Evolutionary conservation across 2,888 invertebrate genomes (phyloP).

Genomic region (Meiosimyza decipiens): DNA sequence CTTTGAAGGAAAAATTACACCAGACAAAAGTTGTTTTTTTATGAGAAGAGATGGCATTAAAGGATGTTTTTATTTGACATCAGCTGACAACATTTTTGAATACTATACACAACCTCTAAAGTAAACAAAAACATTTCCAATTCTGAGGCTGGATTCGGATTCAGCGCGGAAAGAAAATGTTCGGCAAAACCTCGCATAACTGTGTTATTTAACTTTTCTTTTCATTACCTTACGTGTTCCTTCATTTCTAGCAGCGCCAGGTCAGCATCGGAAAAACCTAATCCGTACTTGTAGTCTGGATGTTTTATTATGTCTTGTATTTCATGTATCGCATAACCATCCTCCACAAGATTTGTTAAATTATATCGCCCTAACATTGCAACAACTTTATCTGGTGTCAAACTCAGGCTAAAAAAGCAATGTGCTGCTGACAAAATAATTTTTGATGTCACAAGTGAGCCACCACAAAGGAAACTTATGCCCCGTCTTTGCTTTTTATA

Average conservation of each 20-base stretch:
- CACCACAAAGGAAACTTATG: slow-evolving; percentile 62
- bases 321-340: slow-evolving; percentile 42
- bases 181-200: too few species aligned
- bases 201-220: too few species aligned
- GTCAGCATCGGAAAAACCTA: slow-evolving; percentile 66
- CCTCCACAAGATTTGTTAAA: slow-evolving; percentile 52
- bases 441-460: slow-evolving; percentile 56
- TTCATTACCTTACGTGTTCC: slow-evolving; percentile 50
- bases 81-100: too few species aligned
- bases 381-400: slow-evolving; percentile 49
- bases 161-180: too few species aligned
- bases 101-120: too few species aligned
- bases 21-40: too few species aligned
- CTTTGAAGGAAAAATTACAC: too few species aligned
- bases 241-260: slow-evolving; percentile 68
- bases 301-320: slow-evolving; percentile 60
- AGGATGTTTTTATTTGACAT: too few species aligned
- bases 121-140: too few species aligned
- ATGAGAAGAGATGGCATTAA: too few species aligned
- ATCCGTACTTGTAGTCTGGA: slow-evolving; percentile 62
- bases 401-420: slow-evolving; percentile 55
- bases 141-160: too few species aligned
- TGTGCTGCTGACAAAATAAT: slow-evolving; percentile 66
- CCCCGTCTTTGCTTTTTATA: slow-evolving; percentile 66
- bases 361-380: slow-evolving; percentile 66